Evolutionary conservation across 2,797 vertebrate genomes (phyloP).

Genomic region (Staurois parvus): DNA sequence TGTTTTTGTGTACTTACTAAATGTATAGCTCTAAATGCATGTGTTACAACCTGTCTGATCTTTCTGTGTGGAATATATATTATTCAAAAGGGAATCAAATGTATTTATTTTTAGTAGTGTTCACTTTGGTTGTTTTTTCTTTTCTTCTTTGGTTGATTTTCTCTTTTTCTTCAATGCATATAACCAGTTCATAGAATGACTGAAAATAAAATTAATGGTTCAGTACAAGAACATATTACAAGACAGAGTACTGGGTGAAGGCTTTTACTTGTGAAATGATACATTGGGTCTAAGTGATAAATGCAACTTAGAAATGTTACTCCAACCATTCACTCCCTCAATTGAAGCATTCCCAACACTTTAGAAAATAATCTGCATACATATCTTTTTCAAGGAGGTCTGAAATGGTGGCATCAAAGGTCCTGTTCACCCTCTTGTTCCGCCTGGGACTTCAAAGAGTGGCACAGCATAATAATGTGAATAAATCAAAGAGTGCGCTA

Average conservation of each 20-base stretch:
- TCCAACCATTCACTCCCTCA: neutral
- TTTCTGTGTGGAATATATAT: neutral
- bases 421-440: too few species aligned
- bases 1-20: too few species aligned
- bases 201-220: neutral
- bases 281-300: neutral
- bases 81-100: neutral
- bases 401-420: too few species aligned
- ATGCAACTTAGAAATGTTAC: neutral
- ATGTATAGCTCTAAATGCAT: neutral
- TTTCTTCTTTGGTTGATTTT: slow-evolving; percentile 13
- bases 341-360: neutral
- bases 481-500: too few species aligned
- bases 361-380: too few species aligned
- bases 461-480: too few species aligned
- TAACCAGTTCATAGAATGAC: slow-evolving; percentile 40
- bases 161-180: slow-evolving; percentile 48
- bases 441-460: too few species aligned
- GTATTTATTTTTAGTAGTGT: neutral
- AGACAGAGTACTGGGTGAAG: neutral
- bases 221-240: neutral
- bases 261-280: neutral
- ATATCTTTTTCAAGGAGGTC: too few species aligned
- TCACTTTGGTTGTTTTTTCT: neutral
- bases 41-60: neutral